These are phyloP conservation scores for Uloborus diversus DNA, from an alignment of 1,140 invertebrate genomes.

Conservation along the genomic window DNA sequence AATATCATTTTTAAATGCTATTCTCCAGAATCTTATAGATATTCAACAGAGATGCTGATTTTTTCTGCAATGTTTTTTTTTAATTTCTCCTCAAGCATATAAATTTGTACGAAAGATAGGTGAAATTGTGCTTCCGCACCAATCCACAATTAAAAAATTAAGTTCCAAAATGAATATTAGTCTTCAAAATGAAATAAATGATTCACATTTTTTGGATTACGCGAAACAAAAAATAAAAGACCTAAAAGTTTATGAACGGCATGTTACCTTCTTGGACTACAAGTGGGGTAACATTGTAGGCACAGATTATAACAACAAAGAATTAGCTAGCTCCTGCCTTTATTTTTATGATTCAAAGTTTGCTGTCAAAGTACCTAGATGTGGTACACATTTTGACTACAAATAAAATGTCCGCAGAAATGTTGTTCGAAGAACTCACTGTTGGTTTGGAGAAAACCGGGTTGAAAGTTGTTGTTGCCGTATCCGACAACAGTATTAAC, in stretches of 20 bases:
- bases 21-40: too few species aligned
- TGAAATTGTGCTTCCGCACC: too few species aligned
- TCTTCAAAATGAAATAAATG: background rate
- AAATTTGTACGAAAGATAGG: too few species aligned
- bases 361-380: background rate
- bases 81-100: too few species aligned
- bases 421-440: background rate
- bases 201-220: background rate
- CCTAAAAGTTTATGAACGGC: background rate
- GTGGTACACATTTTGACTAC: background rate
- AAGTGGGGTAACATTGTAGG: background rate
- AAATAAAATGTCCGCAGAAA: background rate
- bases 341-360: background rate
- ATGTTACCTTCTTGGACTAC: background rate
- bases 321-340: background rate
- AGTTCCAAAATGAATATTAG: too few species aligned
- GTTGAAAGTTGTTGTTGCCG: background rate
- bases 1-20: too few species aligned
- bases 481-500: background rate
- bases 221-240: background rate
- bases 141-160: too few species aligned
- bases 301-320: background rate
- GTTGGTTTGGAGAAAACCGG: background rate
- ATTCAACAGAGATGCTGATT: too few species aligned
- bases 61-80: too few species aligned